Evolutionary conservation across 1,140 invertebrate species (phyloP), one percentile per base, ranked within the genome.

Genomic region (Eurosta solidaginis): DNA sequence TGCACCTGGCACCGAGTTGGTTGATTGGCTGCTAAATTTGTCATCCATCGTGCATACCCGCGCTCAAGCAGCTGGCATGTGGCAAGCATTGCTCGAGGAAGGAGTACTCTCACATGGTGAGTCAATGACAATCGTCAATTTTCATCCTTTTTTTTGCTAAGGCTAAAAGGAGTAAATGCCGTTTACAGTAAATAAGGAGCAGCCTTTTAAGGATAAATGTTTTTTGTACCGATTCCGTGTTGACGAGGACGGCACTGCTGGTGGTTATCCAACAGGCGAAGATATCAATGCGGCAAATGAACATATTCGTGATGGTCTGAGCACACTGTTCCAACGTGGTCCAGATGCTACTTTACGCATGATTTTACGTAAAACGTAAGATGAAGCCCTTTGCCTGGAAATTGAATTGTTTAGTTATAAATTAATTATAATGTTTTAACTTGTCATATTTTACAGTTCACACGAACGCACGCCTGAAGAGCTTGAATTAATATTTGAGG

Each of bases 71-170:
- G 91, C 92, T 20, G 93, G 92, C 29, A 95, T 96, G 92, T 96
- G 94, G 93, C 95, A 96, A 84, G 93, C 92, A 0, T 87, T 96
- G n/a, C 88, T 96, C 27, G 95, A 96, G 86, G 94, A 96, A 88
- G 93, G 93, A 49, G 91, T 95, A 59, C 91, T 96, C 78, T 90
- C 91, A 42, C 93, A 95, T 87, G 94, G 94, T 95, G 84, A 90
- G 89, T 80, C 74, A 9, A 17, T 9, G 9, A 49, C 20, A 20
- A 12, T 20, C 14, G 12, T 2, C 14, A 9, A 59, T 5, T n/a
- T 25, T 22, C 2, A 59, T 59, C 25, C 22, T 25, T 59, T 3
- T 54, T n/a, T 74, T 47, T 45, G 3, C n/a, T n/a, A n/a, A n/a
- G n/a, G n/a, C n/a, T n/a, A n/a, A n/a, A n/a, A 33, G 12, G 20